Base-by-base conservation (phyloP, 2,113 vertebrate genomes). In the Gopherus flavomarginatus region DNA sequence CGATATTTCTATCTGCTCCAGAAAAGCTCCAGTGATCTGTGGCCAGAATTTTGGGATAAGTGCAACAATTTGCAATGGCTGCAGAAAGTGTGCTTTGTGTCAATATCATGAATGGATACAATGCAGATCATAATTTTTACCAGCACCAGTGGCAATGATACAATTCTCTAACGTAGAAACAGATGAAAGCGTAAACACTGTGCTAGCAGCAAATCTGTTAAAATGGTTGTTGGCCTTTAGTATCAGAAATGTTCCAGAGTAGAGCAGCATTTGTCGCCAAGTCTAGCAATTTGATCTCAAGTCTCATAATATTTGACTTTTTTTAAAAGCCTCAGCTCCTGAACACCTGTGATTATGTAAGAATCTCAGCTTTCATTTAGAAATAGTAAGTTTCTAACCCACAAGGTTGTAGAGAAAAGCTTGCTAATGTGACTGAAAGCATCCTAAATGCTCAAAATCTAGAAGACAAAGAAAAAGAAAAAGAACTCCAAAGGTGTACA, bases 51-150 rank as follows among this genome's bases (percentile, higher is more conserved):
- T 79, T 80, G 13, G 29, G 53, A 77, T 85, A 93, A 87, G 92
- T 54, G 59, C 75, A 83, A 87, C 16, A 87, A 21, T 65, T 19
- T 86, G 52, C 49, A 54, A 81, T 7, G 78, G 89, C 78, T 65
- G 38, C 35, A 47, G 56, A 90, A 92, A 27, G 35, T 17, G 1
- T 31, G 8, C n/a, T 90, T 5, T 65, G 44, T 38, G 29, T 22
- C 80, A 53, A 31, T 83, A 78, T 11, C 11, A 62, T 14, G 27
- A 62, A 62, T 14, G 27, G 3, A 57, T 72, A 22, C 24, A 19
- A 35, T 91, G 65, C 84, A 90, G 57, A 90, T 85, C 83, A 90
- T 91, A 38, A 77, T 84, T 79, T 85, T 92, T 90, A 86, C 59
- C 84, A 84, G 77, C 53, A 89, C 14, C 42, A 44, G 22, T 87